Base-by-base conservation (phyloP, 2,797 vertebrate genomes). In the Lepidocolaptes lacrymiger region DNA sequence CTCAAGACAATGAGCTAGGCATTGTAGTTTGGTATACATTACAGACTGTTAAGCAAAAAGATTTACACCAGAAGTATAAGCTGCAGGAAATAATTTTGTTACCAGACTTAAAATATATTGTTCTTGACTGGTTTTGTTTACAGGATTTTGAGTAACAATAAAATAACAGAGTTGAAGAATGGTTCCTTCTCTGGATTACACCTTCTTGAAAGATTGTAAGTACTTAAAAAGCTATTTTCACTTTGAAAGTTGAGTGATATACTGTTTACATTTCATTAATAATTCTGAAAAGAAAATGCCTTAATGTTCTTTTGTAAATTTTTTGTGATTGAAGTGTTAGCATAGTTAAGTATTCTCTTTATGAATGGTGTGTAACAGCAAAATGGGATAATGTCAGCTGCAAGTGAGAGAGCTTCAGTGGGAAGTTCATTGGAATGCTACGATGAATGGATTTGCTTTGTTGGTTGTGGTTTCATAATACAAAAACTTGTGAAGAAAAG, bases 91-190 rank as follows among this genome's bases (percentile, higher is more conserved):
- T 76, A 21, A 39, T 6, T 12, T 43, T 68, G 28, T 88, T 80
- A 36, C 30, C 21, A 79, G 39, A 72, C 12, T 30, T 64, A 24
- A 13, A 66, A 79, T 66, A n/a, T 12, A 18, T 63, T 91, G 14
- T 68, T 93, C 34, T 95, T 71, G 41, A 58, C 89, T 78, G 85
- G 30, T 97, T 93, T 91, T 89, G 13, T 97, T 97, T 93, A 74
- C 98, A 99, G 99, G 97, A 99, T 99, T 98, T 97, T 99, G 92
- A 99, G 98, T 98, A 99, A 98, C 97, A 99, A 99, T 96, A 99
- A 99, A 98, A 99, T 99, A 98, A 98, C 98, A 7, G 98, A 99
- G 85, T 97, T 99, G 96, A 98, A 98, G 97, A 99, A 99, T 92
- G 99, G 98, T 89, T 99, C 99, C 28, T 99, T 99, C 97, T 95